Percentiles rank a stretch among this genome's conserved stretches.
Evolutionary conservation across 2,797 vertebrate genomes (phyloP).

Genomic region (Vespertilio murinus): DNA sequence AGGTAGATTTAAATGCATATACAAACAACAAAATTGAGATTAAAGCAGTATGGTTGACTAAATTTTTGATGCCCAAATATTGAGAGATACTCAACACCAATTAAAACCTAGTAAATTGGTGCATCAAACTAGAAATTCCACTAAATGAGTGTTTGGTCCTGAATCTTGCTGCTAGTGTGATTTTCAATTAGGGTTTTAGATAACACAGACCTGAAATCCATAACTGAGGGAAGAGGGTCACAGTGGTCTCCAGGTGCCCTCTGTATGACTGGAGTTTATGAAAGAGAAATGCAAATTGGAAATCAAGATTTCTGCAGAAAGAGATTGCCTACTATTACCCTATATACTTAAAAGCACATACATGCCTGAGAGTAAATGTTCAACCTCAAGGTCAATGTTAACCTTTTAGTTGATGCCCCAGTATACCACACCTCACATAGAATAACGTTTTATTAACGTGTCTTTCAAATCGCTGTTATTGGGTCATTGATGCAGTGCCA

Average conservation of each 20-base stretch:
- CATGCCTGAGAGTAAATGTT: neutral
- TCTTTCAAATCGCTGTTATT: neutral
- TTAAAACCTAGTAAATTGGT: conserved; percentile 8
- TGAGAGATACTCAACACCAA: neutral
- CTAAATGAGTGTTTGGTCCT: neutral
- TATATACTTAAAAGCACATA: neutral
- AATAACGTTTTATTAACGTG: neutral
- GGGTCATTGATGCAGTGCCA: neutral
- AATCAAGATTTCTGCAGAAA: neutral
- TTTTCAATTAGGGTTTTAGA: neutral
- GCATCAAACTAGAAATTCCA: neutral
- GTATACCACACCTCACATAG: neutral
- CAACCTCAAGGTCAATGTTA: neutral
- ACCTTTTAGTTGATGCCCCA: neutral
- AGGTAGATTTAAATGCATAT: neutral
- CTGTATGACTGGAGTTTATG: neutral
- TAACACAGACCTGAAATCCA: neutral
- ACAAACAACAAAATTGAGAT: neutral
- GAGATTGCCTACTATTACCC: neutral
- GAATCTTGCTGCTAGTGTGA: neutral
- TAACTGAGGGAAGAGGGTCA: accelerated
- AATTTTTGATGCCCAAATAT: neutral
- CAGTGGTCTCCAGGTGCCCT: neutral
- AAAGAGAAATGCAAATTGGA: neutral
- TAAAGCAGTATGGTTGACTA: neutral